phyloP scores from a whole-genome alignment of 2,113 vertebrate species.

The Maccullochella peelii region DNA sequence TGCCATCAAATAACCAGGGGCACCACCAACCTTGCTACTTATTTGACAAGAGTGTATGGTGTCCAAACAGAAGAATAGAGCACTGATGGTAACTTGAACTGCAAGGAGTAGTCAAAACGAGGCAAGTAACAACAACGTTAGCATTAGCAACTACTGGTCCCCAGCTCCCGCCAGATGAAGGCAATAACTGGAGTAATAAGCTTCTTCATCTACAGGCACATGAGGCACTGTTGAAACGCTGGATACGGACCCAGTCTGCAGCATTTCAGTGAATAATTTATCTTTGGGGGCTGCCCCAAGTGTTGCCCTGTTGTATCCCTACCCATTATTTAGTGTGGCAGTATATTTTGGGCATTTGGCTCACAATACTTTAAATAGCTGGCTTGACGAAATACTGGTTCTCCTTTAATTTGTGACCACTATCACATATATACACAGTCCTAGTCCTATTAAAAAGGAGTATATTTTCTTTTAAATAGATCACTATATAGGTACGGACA shows the following conservation, averaged over 20 bases:
- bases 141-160: not conserved
- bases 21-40: not conserved
- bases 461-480: not conserved
- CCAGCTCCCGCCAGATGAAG: not conserved
- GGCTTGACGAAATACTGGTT: not conserved
- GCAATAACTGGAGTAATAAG: not conserved
- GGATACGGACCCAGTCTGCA: not conserved
- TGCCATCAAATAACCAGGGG: not conserved
- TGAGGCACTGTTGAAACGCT: constrained; percentile 1
- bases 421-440: not conserved
- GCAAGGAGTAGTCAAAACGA: not conserved
- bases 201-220: not conserved
- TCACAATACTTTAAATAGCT: not conserved
- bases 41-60: not conserved
- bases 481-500: not conserved
- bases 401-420: not conserved
- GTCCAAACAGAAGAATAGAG: not conserved
- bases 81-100: not conserved
- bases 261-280: not conserved
- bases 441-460: not conserved
- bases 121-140: not conserved
- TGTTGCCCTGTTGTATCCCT: not conserved
- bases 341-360: not conserved
- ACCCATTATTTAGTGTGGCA: not conserved
- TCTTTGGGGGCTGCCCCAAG: not conserved